Percentiles rank a stretch among this genome's conserved stretches.
These are phyloP conservation scores for Porites evermanni DNA, from an alignment of 92 coral and sea anemone genomes.

Conservation along the genomic window DNA sequence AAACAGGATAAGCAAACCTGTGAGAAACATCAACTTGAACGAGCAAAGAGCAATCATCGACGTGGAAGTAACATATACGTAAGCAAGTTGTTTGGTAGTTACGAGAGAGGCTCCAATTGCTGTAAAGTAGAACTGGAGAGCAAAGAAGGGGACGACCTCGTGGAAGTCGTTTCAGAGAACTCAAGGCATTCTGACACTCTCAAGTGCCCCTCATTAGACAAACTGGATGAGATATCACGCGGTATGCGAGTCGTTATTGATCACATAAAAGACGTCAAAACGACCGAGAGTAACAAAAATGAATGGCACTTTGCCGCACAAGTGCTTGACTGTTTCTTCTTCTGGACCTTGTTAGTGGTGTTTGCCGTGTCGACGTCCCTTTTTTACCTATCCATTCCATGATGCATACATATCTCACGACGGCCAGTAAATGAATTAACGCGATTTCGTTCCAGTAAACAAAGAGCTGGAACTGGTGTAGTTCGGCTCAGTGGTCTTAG, in stretches of 20 bases:
- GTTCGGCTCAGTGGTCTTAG: not conserved
- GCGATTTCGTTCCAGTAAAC: not conserved
- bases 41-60: constrained; percentile 16
- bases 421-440: not conserved
- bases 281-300: constrained; percentile 57
- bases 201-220: constrained; percentile 54
- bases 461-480: not conserved
- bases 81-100: constrained; percentile 35
- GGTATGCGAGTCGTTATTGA: constrained; percentile 71
- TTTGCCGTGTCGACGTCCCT: constrained; percentile 65
- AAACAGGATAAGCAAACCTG: constrained; percentile 15
- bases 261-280: constrained; percentile 63
- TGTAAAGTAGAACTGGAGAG: constrained; percentile 29
- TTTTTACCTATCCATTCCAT: constrained; percentile 80
- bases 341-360: constrained; percentile 75
- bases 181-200: constrained; percentile 46
- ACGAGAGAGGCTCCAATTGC: constrained; percentile 22
- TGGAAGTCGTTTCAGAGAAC: constrained; percentile 21
- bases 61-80: constrained; percentile 4
- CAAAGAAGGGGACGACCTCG: constrained; percentile 19
- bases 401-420: not conserved
- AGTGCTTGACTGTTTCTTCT: constrained; percentile 86
- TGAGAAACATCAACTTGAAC: constrained; percentile 4
- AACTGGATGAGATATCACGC: constrained; percentile 62
- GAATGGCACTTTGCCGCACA: constrained; percentile 97